phyloP scores from a whole-genome alignment of 37 sponge, comb jelly and placozoan species.

The Diacarnus erythraeanus region DNA sequence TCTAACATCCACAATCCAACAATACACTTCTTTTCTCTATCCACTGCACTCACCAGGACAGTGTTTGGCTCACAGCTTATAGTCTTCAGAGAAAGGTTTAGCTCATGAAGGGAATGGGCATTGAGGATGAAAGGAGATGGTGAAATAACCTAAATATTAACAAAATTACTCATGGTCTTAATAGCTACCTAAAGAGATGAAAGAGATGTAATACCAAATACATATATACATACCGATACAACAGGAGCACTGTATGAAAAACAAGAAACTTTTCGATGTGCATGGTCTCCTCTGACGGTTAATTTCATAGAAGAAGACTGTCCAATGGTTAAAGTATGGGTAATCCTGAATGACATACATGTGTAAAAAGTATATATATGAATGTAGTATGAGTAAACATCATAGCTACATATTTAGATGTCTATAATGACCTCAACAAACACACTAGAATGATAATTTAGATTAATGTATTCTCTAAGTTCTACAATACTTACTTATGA shows the following conservation, averaged over 20 bases:
- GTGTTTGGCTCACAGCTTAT: background rate
- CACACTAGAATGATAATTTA: background rate
- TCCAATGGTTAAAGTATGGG: constrained; percentile 24
- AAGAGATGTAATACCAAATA: background rate
- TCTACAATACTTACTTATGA: constrained; percentile 8
- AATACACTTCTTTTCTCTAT: constrained; percentile 8
- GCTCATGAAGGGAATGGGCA: constrained; percentile 28
- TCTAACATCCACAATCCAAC: constrained; percentile 28
- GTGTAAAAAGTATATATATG: background rate
- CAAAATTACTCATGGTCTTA: background rate
- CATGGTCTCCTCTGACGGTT: constrained; percentile 17
- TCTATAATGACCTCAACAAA: background rate
- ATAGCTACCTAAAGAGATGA: background rate
- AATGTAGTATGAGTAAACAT: background rate
- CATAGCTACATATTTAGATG: background rate
- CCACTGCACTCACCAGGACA: constrained; percentile 33
- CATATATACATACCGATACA: constrained; percentile 8
- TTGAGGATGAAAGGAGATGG: constrained; percentile 35
- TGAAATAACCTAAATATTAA: constrained; percentile 22
- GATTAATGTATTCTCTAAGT: no score
- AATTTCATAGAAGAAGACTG: constrained; percentile 31
- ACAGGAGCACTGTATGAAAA: constrained; percentile 18
- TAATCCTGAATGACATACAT: constrained; percentile 13
- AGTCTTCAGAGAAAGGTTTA: constrained; percentile 22
- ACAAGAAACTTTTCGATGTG: constrained; percentile 26